Evolutionary conservation across 1,140 invertebrate genomes (phyloP).

Genomic region (Teleogryllus occipitalis): DNA sequence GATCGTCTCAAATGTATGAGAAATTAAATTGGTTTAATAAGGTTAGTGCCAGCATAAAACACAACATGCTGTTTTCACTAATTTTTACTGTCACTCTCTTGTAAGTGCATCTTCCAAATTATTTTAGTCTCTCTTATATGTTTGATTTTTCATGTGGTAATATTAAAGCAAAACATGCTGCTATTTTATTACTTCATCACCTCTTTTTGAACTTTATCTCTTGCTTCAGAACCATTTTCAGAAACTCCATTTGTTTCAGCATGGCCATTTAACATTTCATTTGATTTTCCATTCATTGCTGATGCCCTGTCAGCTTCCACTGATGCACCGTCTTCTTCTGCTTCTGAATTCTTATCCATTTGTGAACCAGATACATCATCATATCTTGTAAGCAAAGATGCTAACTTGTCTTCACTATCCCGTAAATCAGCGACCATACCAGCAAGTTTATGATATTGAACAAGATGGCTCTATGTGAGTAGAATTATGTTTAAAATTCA

Average conservation of each 20-base stretch:
- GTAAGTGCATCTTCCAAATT: too few species aligned
- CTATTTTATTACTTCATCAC: not conserved
- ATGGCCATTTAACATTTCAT: not conserved
- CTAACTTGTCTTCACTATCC: slow-evolving; percentile 38
- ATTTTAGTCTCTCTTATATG: too few species aligned
- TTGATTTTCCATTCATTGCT: not conserved
- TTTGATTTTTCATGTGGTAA: too few species aligned
- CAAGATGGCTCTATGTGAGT: slow-evolving; percentile 12
- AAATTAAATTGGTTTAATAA: too few species aligned
- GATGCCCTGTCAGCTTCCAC: not conserved
- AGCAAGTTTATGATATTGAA: slow-evolving; percentile 18
- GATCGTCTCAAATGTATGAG: too few species aligned
- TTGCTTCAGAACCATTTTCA: not conserved
- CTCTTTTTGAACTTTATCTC: not conserved
- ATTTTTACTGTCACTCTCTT: too few species aligned
- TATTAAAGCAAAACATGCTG: not conserved
- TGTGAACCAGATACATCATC: not conserved
- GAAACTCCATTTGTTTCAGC: not conserved
- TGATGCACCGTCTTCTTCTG: not conserved
- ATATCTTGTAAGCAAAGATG: slow-evolving; percentile 27
- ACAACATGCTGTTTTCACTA: too few species aligned
- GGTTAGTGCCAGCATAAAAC: too few species aligned
- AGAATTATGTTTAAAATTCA: not conserved
- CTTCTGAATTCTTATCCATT: not conserved
- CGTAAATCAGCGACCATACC: slow-evolving; percentile 38